Evolutionary conservation across 2,888 invertebrate species (phyloP), one percentile per base, ranked within the genome.

Genomic region (Eristalis intricaria): DNA sequence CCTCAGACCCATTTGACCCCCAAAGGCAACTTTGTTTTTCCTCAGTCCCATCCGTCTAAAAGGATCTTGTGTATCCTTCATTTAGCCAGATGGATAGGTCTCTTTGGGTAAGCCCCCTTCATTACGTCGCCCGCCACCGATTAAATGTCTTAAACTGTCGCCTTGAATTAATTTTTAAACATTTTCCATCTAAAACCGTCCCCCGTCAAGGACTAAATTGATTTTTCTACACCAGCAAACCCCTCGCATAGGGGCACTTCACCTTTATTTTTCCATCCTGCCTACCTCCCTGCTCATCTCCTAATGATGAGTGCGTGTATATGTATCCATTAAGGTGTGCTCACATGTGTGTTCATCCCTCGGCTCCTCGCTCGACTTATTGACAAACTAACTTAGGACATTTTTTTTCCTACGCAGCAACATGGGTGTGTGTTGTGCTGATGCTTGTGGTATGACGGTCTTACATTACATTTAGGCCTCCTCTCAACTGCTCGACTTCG

Each of bases 311-410:
- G 60, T 13, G 60, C 60, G 26, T 32, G 32, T 65, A 58, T 58
- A 65, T 58, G n/a, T 66, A 23, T 40, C 35, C 40, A 76, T 50
- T n/a, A 50, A 68, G 76, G 76, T 68, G 76, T 68, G 76, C 61
- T 68, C 68, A 43, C 29, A 61, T 68, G 58, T 76, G 60, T 60
- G 76, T 60, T 56, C 43, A n/a, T 23, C 56, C 23, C 63, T 50
- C 29, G 10, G 32, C 3, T 23, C 40, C 19, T 35, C 26, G 26
- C 13, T 60, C 76, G 61, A 76, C 68, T 76, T 68, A 76, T 68
- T 76, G 60, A 76, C 76, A 26, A 58, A 68, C 60, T 38, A 35
- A 58, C 26, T 32, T 64, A 8, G 22, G 8, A 22, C 50, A 50
- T 50, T 50, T 50, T 50, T 50, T 50, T 50, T 50, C n/a, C 19